phyloP scores from a whole-genome alignment of 2,888 invertebrate species.

The Cosmorhoe ocellata region DNA sequence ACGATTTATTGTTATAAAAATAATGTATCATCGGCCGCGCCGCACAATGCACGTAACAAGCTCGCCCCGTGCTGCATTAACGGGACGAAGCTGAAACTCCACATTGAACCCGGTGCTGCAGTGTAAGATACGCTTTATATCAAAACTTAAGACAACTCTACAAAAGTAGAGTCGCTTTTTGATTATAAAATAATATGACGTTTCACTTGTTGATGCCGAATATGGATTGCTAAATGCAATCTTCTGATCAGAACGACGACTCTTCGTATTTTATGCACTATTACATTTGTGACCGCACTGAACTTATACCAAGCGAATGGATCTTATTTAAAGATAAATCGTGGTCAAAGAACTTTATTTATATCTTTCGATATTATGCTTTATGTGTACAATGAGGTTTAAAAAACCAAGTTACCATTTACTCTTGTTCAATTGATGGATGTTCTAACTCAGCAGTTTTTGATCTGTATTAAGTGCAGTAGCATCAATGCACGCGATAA shows the following conservation, averaged over 20 bases:
- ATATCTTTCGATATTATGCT: constrained; percentile 20
- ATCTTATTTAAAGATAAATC: no score
- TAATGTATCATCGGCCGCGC: constrained; percentile 78
- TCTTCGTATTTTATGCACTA: no score
- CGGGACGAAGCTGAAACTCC: constrained; percentile 52
- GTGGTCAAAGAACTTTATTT: no score
- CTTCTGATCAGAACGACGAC: no score
- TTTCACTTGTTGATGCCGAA: no score
- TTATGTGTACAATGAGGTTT: constrained; percentile 36
- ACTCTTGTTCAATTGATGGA: constrained; percentile 69
- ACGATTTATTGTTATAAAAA: constrained; percentile 83
- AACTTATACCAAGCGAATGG: no score
- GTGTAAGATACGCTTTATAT: constrained; percentile 32
- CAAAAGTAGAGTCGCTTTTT: no score
- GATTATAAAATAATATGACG: no score
- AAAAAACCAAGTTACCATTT: constrained; percentile 50
- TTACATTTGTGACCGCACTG: no score
- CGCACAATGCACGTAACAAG: constrained; percentile 78
- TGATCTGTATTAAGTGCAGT: constrained; percentile 68
- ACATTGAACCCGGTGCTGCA: constrained; percentile 26
- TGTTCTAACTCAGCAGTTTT: constrained; percentile 77
- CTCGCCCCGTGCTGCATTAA: constrained; percentile 65
- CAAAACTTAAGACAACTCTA: no score
- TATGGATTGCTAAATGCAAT: no score
- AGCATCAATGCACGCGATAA: constrained; percentile 59